phyloP scores from a whole-genome alignment of 2,888 invertebrate species.

The Callinectes sapidus region DNA sequence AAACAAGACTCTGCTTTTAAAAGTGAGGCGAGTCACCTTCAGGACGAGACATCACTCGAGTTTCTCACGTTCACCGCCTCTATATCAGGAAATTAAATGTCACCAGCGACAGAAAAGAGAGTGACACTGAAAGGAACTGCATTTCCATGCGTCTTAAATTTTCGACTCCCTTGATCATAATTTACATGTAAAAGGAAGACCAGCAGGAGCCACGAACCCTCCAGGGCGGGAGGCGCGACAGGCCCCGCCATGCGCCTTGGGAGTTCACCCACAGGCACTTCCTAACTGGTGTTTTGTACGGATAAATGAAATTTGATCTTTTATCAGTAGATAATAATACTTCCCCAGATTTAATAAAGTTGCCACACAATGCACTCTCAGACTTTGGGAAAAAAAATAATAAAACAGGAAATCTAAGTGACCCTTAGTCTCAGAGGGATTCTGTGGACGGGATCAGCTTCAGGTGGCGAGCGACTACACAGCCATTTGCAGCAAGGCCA shows the following conservation, averaged over 20 bases:
- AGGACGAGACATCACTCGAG: not conserved
- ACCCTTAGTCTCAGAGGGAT: slow-evolving; percentile 1
- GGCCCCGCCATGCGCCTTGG: not conserved
- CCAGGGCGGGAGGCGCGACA: not conserved
- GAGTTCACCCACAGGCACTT: not conserved
- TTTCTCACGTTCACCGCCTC: not conserved
- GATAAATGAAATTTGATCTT: not conserved
- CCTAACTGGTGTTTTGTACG: not conserved
- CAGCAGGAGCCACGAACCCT: not conserved
- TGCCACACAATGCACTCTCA: slow-evolving; percentile 12
- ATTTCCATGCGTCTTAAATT: slow-evolving; percentile 33
- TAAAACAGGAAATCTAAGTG: not conserved
- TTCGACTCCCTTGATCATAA: slow-evolving; percentile 1
- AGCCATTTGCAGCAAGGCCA: slow-evolving; percentile 24
- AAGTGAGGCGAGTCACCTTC: not conserved
- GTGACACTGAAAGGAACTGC: slow-evolving; percentile 27
- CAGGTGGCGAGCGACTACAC: slow-evolving; percentile 22
- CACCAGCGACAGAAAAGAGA: slow-evolving; percentile 21
- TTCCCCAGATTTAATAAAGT: slow-evolving; percentile 14
- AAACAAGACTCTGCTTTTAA: not conserved
- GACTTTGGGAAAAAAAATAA: not conserved
- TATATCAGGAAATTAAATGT: slow-evolving; percentile 37
- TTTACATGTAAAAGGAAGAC: slow-evolving; percentile 30
- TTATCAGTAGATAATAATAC: not conserved
- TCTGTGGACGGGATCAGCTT: not conserved